Base-by-base conservation (phyloP, 2,888 invertebrate genomes). In the Creontiades dilutus region DNA sequence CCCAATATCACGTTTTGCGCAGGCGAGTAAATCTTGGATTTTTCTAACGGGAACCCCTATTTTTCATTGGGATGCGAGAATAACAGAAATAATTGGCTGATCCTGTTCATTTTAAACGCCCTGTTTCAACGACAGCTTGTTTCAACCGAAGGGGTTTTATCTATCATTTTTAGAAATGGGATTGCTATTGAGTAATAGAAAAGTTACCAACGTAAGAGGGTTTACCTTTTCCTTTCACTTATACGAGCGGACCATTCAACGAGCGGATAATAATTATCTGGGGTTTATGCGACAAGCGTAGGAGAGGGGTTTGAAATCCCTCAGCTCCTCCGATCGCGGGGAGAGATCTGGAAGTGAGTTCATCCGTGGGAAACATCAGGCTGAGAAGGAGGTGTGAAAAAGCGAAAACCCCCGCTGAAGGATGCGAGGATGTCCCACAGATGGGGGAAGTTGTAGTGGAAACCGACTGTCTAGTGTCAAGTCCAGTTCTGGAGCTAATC, bases 381-480 rank as follows among this genome's bases (percentile, higher is more conserved):
- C 52, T 57, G 57, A 57, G 55, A n/a, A n/a, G 55, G 13, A 55
- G 57, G 57, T 57, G 57, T 57, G 5, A 57, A 57, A 57, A 57
- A 57, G 57, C 57, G 57, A 57, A 57, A 57, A 16, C 19, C 19
- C 5, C 37, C 3, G 37, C 16, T n/a, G 16, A n/a, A 57, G n/a
- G 57, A 57, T 57, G 57, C 57, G 57, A 57, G 57, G 57, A 57
- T 57, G 57, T 16, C 57, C 19, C 57, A 37, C 37, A n/a, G 57
- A n/a, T 7, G 57, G 52, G 11, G 52, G n/a, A 4, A 37, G 37
- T 37, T 37, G 37, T 37, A 37, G 37, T 37, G 37, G 37, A 37
- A 37, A 37, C 7, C 3, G 37, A 37, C 37, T 37, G 37, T 37
- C 37, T 37, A 37, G 37, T 16, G 14, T 57, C 57, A n/a, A n/a